phyloP scores from a whole-genome alignment of 1,140 invertebrate genomes.

The Euwallacea fornicatus region DNA sequence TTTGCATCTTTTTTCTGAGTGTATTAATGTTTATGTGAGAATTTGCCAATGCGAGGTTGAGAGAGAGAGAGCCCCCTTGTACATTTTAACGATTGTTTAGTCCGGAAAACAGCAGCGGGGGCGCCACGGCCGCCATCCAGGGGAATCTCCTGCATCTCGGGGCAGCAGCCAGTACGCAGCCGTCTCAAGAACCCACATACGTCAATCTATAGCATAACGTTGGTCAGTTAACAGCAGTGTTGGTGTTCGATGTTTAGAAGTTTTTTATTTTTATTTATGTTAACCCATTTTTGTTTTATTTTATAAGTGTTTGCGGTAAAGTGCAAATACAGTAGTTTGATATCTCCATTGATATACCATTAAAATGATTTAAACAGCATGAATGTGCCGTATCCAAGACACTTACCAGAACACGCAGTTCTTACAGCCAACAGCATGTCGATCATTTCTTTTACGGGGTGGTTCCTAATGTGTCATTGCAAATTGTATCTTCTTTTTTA shows the following conservation, averaged over 20 bases:
- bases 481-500: too few relatives aligned
- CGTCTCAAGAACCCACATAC: constrained; percentile 88
- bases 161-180: constrained; percentile 65
- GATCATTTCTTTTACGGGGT: not conserved
- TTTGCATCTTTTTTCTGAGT: constrained; percentile 37
- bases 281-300: constrained; percentile 32
- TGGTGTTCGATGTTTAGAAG: constrained; percentile 49
- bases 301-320: constrained; percentile 1
- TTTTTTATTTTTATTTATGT: constrained; percentile 37
- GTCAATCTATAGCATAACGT: constrained; percentile 87
- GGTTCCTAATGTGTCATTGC: too few relatives aligned
- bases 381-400: not conserved
- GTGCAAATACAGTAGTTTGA: too few relatives aligned
- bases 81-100: constrained; percentile 56
- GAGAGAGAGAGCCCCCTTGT: constrained; percentile 45
- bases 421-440: constrained; percentile 4
- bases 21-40: constrained; percentile 34
- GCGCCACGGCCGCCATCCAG: constrained; percentile 61
- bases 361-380: constrained; percentile 22
- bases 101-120: constrained; percentile 61
- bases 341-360: not conserved
- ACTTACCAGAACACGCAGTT: constrained; percentile 14
- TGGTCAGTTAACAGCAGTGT: constrained; percentile 64
- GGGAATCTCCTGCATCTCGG: constrained; percentile 54
- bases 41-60: constrained; percentile 3